Evolutionary conservation across 2,888 invertebrate species (phyloP).

Genomic region (Watsonalla binaria): DNA sequence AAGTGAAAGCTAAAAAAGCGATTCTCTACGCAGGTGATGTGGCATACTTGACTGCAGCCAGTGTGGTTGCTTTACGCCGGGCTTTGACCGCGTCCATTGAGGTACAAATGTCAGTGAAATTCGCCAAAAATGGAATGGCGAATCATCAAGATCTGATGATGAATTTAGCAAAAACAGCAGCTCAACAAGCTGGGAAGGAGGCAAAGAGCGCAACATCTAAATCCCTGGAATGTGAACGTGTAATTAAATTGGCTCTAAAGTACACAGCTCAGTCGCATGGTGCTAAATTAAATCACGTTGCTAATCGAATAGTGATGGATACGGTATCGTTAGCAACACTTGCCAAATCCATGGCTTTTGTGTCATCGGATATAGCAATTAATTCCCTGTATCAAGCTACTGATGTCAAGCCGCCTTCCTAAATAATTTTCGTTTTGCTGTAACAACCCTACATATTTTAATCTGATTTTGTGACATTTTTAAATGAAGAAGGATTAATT

Average conservation of each 20-base stretch:
- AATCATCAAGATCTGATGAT: conserved; percentile 72
- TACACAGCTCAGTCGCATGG: conserved; percentile 68
- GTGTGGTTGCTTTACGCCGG: conserved; percentile 68
- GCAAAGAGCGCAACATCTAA: conserved; percentile 68
- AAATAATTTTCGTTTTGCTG: conserved; percentile 11
- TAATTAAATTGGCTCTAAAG: conserved; percentile 64
- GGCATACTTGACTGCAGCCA: conserved; percentile 68
- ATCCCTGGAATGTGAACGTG: conserved; percentile 62
- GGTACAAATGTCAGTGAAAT: conserved; percentile 68
- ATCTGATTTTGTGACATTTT: neutral
- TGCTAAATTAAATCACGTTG: conserved; percentile 65
- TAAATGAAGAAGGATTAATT: neutral
- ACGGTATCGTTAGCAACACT: conserved; percentile 63
- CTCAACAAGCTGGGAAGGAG: conserved; percentile 72
- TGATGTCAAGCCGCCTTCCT: conserved; percentile 62
- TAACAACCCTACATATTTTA: neutral
- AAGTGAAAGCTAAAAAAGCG: conserved; percentile 69
- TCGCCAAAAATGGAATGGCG: conserved; percentile 67
- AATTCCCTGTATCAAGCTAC: conserved; percentile 70
- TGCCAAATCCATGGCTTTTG: conserved; percentile 72
- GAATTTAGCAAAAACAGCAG: conserved; percentile 71
- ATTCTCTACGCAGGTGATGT: conserved; percentile 72
- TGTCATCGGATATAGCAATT: conserved; percentile 69
- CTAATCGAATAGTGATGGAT: conserved; percentile 70
- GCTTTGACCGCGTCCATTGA: conserved; percentile 70